Evolutionary conservation across 1,140 invertebrate genomes (phyloP).

Genomic region (Coenobita brevimanus): DNA sequence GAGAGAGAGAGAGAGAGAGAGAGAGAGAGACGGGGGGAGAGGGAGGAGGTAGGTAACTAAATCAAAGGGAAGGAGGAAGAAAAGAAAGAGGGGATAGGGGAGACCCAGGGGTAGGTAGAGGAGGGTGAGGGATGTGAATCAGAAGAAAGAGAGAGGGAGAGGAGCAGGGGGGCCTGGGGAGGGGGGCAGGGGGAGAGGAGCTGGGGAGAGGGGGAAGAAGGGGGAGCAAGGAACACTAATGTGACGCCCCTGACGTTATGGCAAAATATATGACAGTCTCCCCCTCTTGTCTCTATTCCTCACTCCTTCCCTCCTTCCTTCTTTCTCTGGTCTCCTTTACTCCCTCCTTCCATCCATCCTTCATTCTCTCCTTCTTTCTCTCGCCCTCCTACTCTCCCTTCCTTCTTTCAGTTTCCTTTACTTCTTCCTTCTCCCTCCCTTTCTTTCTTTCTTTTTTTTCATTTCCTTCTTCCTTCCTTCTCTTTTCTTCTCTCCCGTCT

Average conservation of each 20-base stretch:
- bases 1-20: too few species aligned
- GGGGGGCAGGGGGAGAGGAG: neutral
- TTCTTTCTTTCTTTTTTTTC: neutral
- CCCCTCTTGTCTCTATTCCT: neutral
- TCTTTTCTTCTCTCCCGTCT: neutral
- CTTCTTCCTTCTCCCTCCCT: neutral
- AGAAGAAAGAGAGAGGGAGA: neutral
- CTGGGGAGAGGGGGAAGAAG: conserved; percentile 2
- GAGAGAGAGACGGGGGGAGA: too few species aligned
- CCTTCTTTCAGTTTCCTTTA: neutral
- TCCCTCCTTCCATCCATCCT: neutral
- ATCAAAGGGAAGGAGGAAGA: neutral
- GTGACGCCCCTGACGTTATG: conserved; percentile 4
- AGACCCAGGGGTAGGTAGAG: neutral
- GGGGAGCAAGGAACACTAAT: conserved; percentile 12
- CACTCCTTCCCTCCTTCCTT: neutral
- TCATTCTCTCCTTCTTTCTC: neutral
- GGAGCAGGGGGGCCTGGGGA: neutral
- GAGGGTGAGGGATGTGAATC: neutral
- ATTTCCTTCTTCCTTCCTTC: neutral
- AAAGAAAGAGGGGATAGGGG: neutral
- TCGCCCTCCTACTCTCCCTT: neutral
- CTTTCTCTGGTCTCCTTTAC: neutral
- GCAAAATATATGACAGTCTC: conserved; percentile 8
- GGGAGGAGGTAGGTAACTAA: too few species aligned